Evolutionary conservation across 1,140 invertebrate species (phyloP).

Genomic region (Drosophila arawakana): DNA sequence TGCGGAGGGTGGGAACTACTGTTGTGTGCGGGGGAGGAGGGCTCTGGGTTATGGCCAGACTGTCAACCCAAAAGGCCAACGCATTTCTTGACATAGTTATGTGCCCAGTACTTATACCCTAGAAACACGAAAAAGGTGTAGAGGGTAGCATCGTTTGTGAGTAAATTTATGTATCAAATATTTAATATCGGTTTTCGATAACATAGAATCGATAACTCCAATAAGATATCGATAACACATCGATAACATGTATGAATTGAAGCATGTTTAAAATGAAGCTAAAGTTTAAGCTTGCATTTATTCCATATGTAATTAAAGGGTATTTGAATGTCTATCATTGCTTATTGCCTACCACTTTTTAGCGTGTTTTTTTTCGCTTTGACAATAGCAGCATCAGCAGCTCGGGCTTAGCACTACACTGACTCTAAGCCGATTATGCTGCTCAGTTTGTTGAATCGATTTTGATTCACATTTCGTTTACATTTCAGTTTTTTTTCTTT

Average conservation of each 20-base stretch:
- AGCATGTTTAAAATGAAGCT: too few species aligned
- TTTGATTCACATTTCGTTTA: slow-evolving; percentile 22
- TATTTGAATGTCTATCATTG: slow-evolving; percentile 1
- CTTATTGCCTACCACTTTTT: background rate
- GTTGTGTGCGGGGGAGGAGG: background rate
- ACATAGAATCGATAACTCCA: too few species aligned
- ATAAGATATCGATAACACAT: too few species aligned
- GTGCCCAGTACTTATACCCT: slow-evolving; percentile 28
- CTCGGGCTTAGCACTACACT: slow-evolving; percentile 18
- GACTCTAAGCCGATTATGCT: slow-evolving; percentile 36
- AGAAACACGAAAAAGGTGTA: background rate
- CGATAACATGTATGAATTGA: too few species aligned
- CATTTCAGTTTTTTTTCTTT: background rate
- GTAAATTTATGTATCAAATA: too few species aligned
- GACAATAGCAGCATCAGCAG: slow-evolving; percentile 32
- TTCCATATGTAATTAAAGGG: background rate
- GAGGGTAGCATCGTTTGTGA: background rate
- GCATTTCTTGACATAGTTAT: slow-evolving; percentile 35
- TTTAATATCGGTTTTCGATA: too few species aligned
- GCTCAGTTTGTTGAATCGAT: slow-evolving; percentile 25
- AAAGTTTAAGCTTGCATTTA: background rate
- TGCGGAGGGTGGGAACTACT: background rate
- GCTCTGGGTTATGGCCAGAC: background rate
- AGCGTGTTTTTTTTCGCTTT: background rate
- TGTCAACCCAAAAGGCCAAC: slow-evolving; percentile 36